A percentile compares a stretch with the other conserved stretches of the same genome.
Evolutionary conservation across 2,797 vertebrate species (phyloP).

Genomic region (Coluber constrictor): DNA sequence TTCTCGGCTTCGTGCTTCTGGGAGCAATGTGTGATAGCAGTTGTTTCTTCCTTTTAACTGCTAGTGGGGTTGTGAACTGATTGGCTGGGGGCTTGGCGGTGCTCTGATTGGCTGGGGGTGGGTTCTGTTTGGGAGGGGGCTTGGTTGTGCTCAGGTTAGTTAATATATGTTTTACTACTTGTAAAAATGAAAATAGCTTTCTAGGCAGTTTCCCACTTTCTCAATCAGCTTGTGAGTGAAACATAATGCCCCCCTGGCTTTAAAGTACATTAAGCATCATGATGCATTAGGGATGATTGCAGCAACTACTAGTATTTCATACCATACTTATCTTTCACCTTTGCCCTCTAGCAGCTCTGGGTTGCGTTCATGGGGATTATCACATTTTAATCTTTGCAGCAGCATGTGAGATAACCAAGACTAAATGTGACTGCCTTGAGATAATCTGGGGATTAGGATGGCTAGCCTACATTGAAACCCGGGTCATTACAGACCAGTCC

Average conservation of each 20-base stretch:
- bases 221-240: conserved; percentile 56
- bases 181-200: background rate
- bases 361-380: background rate
- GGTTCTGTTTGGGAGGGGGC: too few relatives aligned
- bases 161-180: background rate
- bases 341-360: background rate
- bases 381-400: background rate
- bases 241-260: conserved; percentile 59
- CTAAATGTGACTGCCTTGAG: background rate
- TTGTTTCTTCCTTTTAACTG: too few relatives aligned
- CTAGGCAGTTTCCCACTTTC: conserved; percentile 39
- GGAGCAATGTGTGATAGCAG: too few relatives aligned
- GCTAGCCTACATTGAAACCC: background rate
- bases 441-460: too few relatives aligned
- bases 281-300: conserved; percentile 40
- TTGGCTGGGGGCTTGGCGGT: too few relatives aligned
- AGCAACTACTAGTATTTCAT: conserved; percentile 46
- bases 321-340: background rate
- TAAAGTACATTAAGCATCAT: conserved; percentile 13
- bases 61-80: too few relatives aligned
- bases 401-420: background rate
- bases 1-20: too few relatives aligned
- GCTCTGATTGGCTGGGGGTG: too few relatives aligned
- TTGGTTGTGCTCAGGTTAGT: too few relatives aligned
- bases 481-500: background rate